Base-by-base conservation (phyloP, 2,797 vertebrate species). In the Odontamblyopus rebecca region DNA sequence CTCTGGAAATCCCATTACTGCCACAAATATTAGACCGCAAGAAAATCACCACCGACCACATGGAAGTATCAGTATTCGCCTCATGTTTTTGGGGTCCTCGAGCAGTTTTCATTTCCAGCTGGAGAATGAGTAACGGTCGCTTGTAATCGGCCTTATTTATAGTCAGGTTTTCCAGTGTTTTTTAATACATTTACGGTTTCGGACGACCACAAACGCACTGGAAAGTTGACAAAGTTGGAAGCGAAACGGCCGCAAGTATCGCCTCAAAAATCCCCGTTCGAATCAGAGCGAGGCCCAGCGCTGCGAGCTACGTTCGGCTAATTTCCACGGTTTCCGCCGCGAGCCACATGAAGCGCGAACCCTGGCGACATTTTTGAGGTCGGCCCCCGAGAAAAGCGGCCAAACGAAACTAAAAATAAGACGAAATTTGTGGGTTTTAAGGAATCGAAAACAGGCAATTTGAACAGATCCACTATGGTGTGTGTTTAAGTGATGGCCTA, bases 171-270 rank as follows among this genome's bases (percentile, higher is more conserved):
- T 48, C 62, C n/a, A 27, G 26, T 48, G 38, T 51, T 50, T 48
- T 53, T 50, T 27, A 18, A 66, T 66, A 16, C 18, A 18, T 3
- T 13, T 13, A 35, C 12, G 61, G 30, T 27, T 57, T 44, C 0
- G 27, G 30, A 30, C 11, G 27, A 66, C 65, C 72, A 29, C 32
- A 6, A 32, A 32, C n/a, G 26, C 29, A 1, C n/a, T 15, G 23
- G 65, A 54, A 38, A 67, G 15, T 27, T 44, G 51, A 54, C 18
- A 53, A 48, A 53, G 53, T 16, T 53, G 67, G 68, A 64, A 74
- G 56, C 26, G 5, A 18, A 61, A 57, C 12, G 19, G 75, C 70
- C 77, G 67, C 72, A 69, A 69, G 26, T 61, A 66, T 72, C 35
- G 44, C 60, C 30, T 23, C 27, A 68, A 62, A 50, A 64, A 44